Conservation (phyloP, 1,140 invertebrate genomes). For the Gerris buenoi region DNA sequence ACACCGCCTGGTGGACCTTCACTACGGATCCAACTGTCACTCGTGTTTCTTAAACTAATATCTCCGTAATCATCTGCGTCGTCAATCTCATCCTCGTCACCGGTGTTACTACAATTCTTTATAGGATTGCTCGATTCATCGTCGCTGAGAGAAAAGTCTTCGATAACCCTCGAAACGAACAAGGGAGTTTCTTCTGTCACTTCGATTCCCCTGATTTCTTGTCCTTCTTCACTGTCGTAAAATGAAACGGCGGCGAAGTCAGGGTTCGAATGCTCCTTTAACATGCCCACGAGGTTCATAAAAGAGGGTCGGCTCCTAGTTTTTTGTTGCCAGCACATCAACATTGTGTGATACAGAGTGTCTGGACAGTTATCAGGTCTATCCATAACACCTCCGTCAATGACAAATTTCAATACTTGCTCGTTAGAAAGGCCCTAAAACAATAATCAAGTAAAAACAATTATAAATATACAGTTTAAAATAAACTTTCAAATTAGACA, state of each 20-base stretch:
- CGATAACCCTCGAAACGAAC: slow-evolving; percentile 21
- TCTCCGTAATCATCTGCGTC: not conserved
- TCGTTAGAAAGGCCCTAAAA: slow-evolving; percentile 60
- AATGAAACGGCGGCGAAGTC: slow-evolving; percentile 58
- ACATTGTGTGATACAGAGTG: slow-evolving; percentile 75
- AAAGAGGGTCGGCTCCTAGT: slow-evolving; percentile 64
- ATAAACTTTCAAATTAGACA: no score
- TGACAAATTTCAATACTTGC: slow-evolving; percentile 66
- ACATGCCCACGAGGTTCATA: slow-evolving; percentile 51
- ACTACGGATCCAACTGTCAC: not conserved
- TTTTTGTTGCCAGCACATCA: slow-evolving; percentile 71
- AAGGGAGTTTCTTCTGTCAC: slow-evolving; percentile 24
- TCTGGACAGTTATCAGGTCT: slow-evolving; percentile 86
- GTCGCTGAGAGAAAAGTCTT: slow-evolving; percentile 24
- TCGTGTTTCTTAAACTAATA: not conserved
- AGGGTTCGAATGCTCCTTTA: slow-evolving; percentile 38
- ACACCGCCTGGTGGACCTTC: no score
- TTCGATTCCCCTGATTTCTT: slow-evolving; percentile 32
- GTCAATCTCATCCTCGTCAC: not conserved
- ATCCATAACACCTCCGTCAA: slow-evolving; percentile 81
- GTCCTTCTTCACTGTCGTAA: slow-evolving; percentile 52
- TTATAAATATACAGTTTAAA: no score
- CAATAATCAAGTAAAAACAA: no score
- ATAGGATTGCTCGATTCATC: slow-evolving; percentile 10
- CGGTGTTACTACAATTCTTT: not conserved